Conservation (phyloP, 2,888 invertebrate species). For the Cacoxenus indagator region DNA sequence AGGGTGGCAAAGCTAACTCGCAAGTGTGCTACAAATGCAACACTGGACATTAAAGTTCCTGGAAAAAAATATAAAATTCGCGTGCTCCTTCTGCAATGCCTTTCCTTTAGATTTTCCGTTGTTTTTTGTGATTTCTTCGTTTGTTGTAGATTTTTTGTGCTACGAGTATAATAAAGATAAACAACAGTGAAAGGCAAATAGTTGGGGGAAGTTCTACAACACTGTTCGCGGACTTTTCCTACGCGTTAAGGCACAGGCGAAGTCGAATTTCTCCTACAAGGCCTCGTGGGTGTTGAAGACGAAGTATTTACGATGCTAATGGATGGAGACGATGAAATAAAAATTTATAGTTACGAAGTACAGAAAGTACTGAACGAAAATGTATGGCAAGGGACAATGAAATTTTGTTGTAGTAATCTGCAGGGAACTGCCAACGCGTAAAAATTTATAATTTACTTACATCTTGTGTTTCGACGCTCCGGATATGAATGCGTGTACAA, state of each 20-base stretch:
- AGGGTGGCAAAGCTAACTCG: neutral
- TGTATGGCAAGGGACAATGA: neutral
- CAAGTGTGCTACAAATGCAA: slow-evolving; percentile 9
- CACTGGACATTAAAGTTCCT: slow-evolving; percentile 15
- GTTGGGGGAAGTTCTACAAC: neutral
- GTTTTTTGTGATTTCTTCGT: neutral
- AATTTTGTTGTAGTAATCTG: neutral
- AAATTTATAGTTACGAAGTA: slow-evolving; percentile 58
- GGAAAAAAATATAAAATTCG: neutral
- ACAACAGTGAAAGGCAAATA: slow-evolving; percentile 12
- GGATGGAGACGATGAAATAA: slow-evolving; percentile 42
- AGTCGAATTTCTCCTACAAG: too few relatives aligned
- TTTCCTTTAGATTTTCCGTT: neutral
- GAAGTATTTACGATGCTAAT: neutral
- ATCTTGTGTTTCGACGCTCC: neutral
- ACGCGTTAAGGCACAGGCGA: too few relatives aligned
- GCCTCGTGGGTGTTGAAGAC: too few relatives aligned
- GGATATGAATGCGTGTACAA: neutral
- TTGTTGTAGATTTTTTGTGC: neutral
- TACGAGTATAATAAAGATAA: slow-evolving; percentile 7
- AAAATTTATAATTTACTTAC: neutral
- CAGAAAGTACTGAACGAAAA: neutral
- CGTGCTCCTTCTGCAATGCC: neutral
- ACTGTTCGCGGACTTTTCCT: too few relatives aligned
- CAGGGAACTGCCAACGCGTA: neutral